Conservation (phyloP, 2,888 invertebrate genomes). For the Holacanthella duospinosa region DNA sequence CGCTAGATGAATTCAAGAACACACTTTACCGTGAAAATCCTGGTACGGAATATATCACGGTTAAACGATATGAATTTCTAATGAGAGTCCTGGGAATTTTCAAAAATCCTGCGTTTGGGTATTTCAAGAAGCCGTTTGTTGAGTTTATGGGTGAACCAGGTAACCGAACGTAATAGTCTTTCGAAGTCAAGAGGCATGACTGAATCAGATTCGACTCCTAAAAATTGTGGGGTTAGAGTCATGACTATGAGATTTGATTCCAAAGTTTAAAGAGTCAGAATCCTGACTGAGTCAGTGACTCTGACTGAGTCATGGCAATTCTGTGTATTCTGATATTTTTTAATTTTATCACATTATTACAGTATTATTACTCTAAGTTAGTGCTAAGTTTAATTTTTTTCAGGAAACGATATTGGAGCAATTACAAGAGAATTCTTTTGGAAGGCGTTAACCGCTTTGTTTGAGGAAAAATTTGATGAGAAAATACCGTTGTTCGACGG, state of each 20-base stretch:
- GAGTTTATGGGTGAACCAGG: slow-evolving; percentile 12
- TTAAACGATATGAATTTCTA: neutral
- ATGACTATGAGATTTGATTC: too few species aligned
- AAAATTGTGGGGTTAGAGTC: too few species aligned
- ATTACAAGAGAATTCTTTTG: slow-evolving; percentile 11
- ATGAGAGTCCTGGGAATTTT: slow-evolving; percentile 9
- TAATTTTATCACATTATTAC: too few species aligned
- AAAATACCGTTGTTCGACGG: slow-evolving; percentile 14
- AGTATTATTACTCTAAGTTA: too few species aligned
- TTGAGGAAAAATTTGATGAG: neutral
- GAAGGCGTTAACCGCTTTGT: neutral
- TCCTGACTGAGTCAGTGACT: too few species aligned
- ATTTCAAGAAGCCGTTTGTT: slow-evolving; percentile 8
- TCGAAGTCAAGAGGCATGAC: too few species aligned
- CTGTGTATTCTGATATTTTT: too few species aligned
- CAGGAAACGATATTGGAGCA: slow-evolving; percentile 14
- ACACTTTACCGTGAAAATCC: neutral
- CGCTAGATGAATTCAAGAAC: neutral
- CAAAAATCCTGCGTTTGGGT: slow-evolving; percentile 10
- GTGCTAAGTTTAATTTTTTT: neutral
- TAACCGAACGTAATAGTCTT: too few species aligned
- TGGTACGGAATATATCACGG: neutral
- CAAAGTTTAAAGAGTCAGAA: too few species aligned
- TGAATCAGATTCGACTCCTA: too few species aligned
- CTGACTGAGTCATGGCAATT: too few species aligned